Conservation (phyloP, 2,888 invertebrate species). For the Amphipoea lucens region DNA sequence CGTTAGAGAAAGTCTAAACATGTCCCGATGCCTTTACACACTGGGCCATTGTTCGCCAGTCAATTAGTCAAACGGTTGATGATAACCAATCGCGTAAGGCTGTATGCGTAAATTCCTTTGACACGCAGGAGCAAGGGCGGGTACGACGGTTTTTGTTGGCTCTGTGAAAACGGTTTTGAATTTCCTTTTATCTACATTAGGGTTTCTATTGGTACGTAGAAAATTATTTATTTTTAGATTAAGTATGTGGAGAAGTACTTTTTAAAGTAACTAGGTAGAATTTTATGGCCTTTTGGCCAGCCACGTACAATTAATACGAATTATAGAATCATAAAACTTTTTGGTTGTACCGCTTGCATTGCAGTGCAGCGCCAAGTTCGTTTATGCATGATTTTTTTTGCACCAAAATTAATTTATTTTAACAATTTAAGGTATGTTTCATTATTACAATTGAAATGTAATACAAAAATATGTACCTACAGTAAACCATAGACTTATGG, state of each 20-base stretch:
- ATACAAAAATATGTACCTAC: no score
- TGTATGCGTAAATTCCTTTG: constrained; percentile 71
- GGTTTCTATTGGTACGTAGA: constrained; percentile 5
- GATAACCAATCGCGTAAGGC: constrained; percentile 65
- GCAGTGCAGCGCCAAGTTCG: constrained; percentile 12
- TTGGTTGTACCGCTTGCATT: background rate
- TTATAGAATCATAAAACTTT: background rate
- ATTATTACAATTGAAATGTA: background rate
- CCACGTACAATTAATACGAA: background rate
- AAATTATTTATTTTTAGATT: background rate
- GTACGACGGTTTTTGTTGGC: constrained; percentile 66
- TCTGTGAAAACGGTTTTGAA: constrained; percentile 63
- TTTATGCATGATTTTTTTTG: background rate
- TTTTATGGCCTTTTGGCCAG: background rate
- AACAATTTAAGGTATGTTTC: background rate
- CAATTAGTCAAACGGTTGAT: constrained; percentile 69
- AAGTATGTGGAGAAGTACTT: background rate
- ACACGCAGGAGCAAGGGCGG: constrained; percentile 65
- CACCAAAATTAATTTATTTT: background rate
- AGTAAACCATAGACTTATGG: background rate
- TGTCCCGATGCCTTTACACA: constrained; percentile 52
- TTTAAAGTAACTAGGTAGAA: no score
- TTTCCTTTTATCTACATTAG: constrained; percentile 53
- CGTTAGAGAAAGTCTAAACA: constrained; percentile 62
- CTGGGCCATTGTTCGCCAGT: constrained; percentile 64